Base-by-base conservation (phyloP, 2,888 invertebrate species). In the Tiphia femorata region DNA sequence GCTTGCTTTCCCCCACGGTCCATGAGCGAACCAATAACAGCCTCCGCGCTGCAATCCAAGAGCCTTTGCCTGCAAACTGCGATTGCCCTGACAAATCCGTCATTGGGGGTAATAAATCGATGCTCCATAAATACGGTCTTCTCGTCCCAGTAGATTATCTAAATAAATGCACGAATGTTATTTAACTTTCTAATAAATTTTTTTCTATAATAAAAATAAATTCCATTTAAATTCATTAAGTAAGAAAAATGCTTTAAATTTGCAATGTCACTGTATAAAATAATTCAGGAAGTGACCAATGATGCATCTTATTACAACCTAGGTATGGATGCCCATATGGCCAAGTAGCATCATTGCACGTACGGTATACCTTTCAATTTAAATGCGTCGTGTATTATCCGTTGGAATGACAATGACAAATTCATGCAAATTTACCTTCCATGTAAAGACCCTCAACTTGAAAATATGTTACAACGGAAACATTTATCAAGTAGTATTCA, bases 131-230 rank as follows among this genome's bases (percentile, higher is more conserved):
- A 96, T 49, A 96, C 87, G 20, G 91, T 90, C 68, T 90, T 89
- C 3, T 91, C 89, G 79, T 96, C 95, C 95, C 95, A 96, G 78
- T 92, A 94, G 49, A 93, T 87, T 46, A 95, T 88, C 92, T 93
- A 84, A 30, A 81, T 79, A 27, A n/a, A n/a, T n/a, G n/a, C n/a
- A n/a, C n/a, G n/a, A n/a, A n/a, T n/a, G n/a, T n/a, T n/a, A n/a
- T n/a, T n/a, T n/a, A n/a, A n/a, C n/a, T n/a, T n/a, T n/a, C n/a
- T n/a, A n/a, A n/a, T n/a, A n/a, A n/a, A n/a, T n/a, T n/a, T n/a
- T n/a, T n/a, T n/a, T n/a, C n/a, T n/a, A n/a, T n/a, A n/a, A n/a
- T n/a, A n/a, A n/a, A n/a, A n/a, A n/a, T n/a, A n/a, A n/a, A n/a
- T n/a, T n/a, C n/a, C n/a, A n/a, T n/a, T n/a, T n/a, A n/a, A n/a